Base-by-base conservation (phyloP, 2,888 invertebrate genomes). In the Hoplodrina blanda region DNA sequence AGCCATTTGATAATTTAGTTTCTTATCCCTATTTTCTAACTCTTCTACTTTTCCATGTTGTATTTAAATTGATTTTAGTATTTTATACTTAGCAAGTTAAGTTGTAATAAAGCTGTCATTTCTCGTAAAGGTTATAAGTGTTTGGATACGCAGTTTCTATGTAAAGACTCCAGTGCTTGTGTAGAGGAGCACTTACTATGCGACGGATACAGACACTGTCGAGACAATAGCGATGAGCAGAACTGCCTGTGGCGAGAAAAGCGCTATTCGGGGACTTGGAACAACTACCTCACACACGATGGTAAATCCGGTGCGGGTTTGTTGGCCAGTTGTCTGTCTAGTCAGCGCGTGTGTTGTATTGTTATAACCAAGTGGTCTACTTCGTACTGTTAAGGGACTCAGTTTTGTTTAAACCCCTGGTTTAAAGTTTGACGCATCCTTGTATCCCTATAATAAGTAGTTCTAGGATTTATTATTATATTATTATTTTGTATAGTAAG, bases 191-290 rank as follows among this genome's bases (percentile, higher is more conserved):
- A 91, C 78, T 91, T 95, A 82, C 90, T 96, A 80, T 98, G 98
- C 94, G 97, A 97, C 90, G 96, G 96, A 85, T 87, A 87, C 86
- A 88, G 89, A 83, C 96, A 97, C 91, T 98, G 98, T 94, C 91
- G 87, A 81, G 97, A 97, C 90, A 91, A 94, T 88, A 97, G 97
- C 85, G 97, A 97, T 91, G 97, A 97, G 91, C 91, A 92, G 84
- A 93, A 95, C 91, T 97, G 97, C 92, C 90, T 96, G 89, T 91
- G 92, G 88, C 90, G 92, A 89, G 91, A 94, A 87, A 96, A 96
- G 84, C 92, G 91, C 67, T 85, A 87, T 76, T 85, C 87, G 69
- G 69, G 73, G 37, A 62, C 57, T 60, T 64, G 79, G 79, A 83
- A 80, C 68, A 76, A 80, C 50, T 76, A 73, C 66, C 69, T 68